Evolutionary conservation across 2,797 vertebrate species (phyloP), one percentile per base, ranked within the genome.

Genomic region (Neosalanx taihuensis): DNA sequence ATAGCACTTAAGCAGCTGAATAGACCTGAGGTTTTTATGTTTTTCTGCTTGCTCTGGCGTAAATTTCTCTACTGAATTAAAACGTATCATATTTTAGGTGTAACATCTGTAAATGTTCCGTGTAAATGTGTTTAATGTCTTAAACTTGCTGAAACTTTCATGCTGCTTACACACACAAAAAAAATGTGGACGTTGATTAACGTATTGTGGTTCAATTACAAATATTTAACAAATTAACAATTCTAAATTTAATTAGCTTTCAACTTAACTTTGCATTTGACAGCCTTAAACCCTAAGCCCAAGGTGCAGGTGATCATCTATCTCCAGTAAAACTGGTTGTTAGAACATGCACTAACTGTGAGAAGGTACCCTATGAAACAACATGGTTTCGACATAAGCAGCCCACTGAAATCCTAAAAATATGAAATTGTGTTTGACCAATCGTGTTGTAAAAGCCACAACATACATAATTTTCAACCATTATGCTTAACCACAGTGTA

Each of bases 271-370:
- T 46, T 66, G 62, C 29, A 18, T 61, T 70, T 80, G 80, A 79
- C 80, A 84, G 71, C 67, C 33, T 70, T 23, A 63, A 79, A 68
- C 72, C 46, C 71, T 51, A 37, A 72, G 64, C 71, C 73, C 71
- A 74, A 73, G 53, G 61, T 64, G 67, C 66, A 69, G 75, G 58
- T 73, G 78, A 72, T 72, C 65, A 79, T 76, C 58, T 64, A 75
- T 76, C 71, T 65, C 71, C 29, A 58, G 58, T 41, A 73, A 33
- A 74, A 71, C 66, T 68, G 61, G 46, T 65, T 76, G 74, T 81
- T 79, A 72, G 71, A 79, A 72, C 68, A 70, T 68, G 71, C 56
- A 76, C 62, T 10, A 69, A 70, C 69, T 78, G 37, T 6, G 41
- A 51, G 65, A 67, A 72, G 6, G 37, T 26, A 46, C 35, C 53